These are phyloP conservation scores for Perca schrenkii DNA, from an alignment of 2,113 vertebrate genomes.

Conservation along the genomic window DNA sequence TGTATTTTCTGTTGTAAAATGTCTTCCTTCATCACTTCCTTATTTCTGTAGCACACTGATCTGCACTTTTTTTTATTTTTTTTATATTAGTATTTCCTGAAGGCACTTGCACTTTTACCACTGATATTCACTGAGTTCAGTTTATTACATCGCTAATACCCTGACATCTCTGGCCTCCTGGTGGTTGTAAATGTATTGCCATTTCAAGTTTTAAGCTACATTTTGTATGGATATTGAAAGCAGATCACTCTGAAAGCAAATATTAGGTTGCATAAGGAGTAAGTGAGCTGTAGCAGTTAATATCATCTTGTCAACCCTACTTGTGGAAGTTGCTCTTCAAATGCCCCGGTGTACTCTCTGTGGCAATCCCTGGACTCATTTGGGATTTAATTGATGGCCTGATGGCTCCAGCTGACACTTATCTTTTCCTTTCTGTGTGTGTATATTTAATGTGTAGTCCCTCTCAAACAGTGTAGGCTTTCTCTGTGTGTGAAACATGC, in stretches of 20 bases:
- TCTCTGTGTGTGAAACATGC: background rate
- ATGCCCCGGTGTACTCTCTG: constrained; percentile 16
- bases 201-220: background rate
- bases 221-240: background rate
- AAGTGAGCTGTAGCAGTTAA: background rate
- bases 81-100: background rate
- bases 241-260: constrained; percentile 7
- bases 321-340: constrained; percentile 1
- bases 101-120: background rate
- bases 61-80: background rate
- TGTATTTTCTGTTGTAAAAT: background rate
- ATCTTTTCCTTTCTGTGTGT: background rate
- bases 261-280: background rate
- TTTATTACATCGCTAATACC: background rate
- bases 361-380: constrained; percentile 36
- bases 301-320: background rate
- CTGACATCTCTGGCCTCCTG: background rate
- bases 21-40: background rate
- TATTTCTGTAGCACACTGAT: background rate
- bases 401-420: background rate
- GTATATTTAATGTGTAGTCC: background rate
- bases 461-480: background rate
- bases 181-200: background rate
- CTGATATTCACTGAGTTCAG: background rate
- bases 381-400: constrained; percentile 44